Conservation (phyloP, 2,888 invertebrate genomes). For the Electrophaes corylata region DNA sequence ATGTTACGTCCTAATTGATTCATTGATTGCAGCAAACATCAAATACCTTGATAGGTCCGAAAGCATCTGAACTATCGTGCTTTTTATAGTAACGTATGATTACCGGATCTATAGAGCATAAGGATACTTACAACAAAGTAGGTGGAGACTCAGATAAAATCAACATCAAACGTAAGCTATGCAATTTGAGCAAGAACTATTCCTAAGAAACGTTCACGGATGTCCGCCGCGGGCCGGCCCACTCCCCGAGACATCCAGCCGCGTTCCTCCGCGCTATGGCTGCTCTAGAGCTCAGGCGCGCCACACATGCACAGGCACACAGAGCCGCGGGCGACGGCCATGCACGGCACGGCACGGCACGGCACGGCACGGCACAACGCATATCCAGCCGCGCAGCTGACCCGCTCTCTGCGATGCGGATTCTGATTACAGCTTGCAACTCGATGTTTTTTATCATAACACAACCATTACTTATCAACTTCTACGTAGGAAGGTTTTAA, state of each 20-base stretch:
- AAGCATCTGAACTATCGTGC: no score
- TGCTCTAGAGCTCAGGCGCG: neutral
- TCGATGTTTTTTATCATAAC: slow-evolving; percentile 2
- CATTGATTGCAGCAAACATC: no score
- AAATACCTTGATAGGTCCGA: no score
- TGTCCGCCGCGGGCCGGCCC: neutral
- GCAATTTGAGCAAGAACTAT: neutral
- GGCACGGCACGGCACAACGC: no score
- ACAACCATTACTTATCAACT: neutral
- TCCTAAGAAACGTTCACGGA: slow-evolving; percentile 4
- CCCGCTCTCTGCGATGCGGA: slow-evolving; percentile 8
- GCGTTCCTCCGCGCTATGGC: neutral
- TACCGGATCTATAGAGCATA: no score
- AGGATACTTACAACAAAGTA: no score
- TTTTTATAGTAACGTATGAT: no score
- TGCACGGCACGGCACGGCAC: no score
- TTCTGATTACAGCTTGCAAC: slow-evolving; percentile 11
- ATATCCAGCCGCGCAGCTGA: slow-evolving; percentile 17
- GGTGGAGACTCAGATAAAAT: no score
- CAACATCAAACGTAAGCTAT: neutral
- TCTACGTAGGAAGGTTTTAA: neutral
- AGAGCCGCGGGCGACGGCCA: slow-evolving; percentile 13
- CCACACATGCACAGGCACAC: neutral
- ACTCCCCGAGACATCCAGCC: slow-evolving; percentile 6
- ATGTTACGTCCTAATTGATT: no score